Conservation (phyloP, 2,797 vertebrate genomes). For the Otolemur crassicaudatus region DNA sequence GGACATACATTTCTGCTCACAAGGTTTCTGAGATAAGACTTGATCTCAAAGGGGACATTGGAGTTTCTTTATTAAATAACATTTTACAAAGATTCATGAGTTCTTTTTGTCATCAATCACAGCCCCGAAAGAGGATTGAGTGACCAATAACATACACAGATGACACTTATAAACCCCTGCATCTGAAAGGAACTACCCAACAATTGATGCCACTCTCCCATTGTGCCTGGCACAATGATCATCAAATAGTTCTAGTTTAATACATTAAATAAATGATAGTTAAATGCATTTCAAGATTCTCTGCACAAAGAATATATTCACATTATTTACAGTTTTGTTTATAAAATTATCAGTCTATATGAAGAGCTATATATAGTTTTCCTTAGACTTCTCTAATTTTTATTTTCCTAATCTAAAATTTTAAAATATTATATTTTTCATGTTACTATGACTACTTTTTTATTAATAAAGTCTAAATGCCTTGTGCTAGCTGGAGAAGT, state of each 20-base stretch:
- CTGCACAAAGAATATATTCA: not conserved
- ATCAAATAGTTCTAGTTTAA: not conserved
- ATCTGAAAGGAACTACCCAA: not conserved
- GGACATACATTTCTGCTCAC: not conserved
- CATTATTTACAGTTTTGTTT: not conserved
- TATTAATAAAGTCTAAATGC: slow-evolving; percentile 50
- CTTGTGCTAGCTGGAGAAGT: not conserved
- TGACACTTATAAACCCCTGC: not conserved
- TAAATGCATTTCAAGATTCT: slow-evolving; percentile 17
- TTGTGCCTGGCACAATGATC: not conserved
- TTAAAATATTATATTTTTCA: not conserved
- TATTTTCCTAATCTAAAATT: not conserved
- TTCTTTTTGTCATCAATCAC: not conserved
- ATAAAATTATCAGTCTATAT: not conserved
- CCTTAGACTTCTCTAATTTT: not conserved
- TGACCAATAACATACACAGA: not conserved
- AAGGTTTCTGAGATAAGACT: not conserved
- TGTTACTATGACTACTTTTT: not conserved
- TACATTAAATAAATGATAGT: not conserved
- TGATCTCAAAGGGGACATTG: not conserved
- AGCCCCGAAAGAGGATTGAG: not conserved
- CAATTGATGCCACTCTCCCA: not conserved
- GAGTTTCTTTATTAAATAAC: not conserved
- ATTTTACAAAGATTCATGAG: not conserved
- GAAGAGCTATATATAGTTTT: slow-evolving; percentile 3